Evolutionary conservation across 2,888 invertebrate species (phyloP).

Genomic region (Mantis religiosa): DNA sequence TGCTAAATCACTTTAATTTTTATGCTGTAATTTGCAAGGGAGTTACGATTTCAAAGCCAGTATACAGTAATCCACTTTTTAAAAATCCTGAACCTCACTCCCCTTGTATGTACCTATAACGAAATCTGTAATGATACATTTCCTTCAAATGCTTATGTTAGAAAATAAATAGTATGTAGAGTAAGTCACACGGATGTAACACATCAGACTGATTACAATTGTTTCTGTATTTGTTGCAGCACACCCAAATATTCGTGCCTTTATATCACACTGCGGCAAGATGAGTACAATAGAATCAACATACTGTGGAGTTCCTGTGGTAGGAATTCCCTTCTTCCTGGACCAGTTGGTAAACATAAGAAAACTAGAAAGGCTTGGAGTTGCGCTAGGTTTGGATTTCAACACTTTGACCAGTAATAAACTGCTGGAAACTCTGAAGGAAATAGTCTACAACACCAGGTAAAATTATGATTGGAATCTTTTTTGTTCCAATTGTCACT

Average conservation of each 20-base stretch:
- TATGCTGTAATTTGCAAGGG: no score
- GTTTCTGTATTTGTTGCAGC: constrained; percentile 37
- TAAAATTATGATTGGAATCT: neutral
- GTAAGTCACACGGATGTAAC: no score
- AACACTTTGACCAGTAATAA: constrained; percentile 33
- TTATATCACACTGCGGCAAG: constrained; percentile 50
- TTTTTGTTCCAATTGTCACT: no score
- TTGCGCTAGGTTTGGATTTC: constrained; percentile 38
- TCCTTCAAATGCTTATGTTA: no score
- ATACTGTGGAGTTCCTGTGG: constrained; percentile 48
- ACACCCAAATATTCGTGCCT: constrained; percentile 46
- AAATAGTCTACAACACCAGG: neutral
- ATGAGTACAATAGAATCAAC: constrained; percentile 49
- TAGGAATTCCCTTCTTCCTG: constrained; percentile 53
- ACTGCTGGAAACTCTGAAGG: neutral
- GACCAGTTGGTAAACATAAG: constrained; percentile 44
- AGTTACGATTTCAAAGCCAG: no score
- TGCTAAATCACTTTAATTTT: no score
- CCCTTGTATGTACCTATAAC: no score
- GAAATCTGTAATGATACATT: no score
- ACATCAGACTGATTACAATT: no score
- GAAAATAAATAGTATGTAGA: no score
- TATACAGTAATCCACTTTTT: no score
- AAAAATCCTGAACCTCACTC: no score
- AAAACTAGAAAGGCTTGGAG: constrained; percentile 37